Base-by-base conservation (phyloP, 2,113 vertebrate genomes). In the Larimichthys crocea region DNA sequence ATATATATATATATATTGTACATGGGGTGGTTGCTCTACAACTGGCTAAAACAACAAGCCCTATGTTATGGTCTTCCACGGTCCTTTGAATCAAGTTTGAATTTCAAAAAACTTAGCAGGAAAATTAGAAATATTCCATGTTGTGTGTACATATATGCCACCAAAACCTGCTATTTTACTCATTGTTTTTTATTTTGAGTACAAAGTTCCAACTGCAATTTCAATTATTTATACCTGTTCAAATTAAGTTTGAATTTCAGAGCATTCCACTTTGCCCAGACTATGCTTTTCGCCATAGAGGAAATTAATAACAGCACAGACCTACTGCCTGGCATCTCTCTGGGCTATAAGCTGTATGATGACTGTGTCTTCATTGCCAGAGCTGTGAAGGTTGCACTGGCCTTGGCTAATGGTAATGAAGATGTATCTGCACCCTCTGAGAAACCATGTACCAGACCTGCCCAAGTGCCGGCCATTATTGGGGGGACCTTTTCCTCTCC, bases 301-400 rank as follows among this genome's bases (percentile, higher is more conserved):
- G 93, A 95, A 78, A 94, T 95, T 31, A 95, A 95, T 65, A 94
- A 94, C 80, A 94, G 88, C 48, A 86, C 93, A 49, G 70, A 85
- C 35, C 64, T 95, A 22, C 85, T 95, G 44, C 95, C 94, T 16
- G 91, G 87, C 6, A 67, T 95, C 16, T 82, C 86, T 53, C 20
- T 95, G 48, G 95, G 94, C 3, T 95, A 94, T 59, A 91, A 92
- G 68, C 90, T 95, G 15, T 94, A 95, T 35, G 94, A 95, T 61
- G 80, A 86, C 4, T 95, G 95, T 79, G 83, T 89, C 8, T 93
- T 92, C 16, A 77, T 92, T 48, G 85, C 91, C 40, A 63, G 82
- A 62, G 90, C 86, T 29, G 88, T 94, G 40, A 91, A 59, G 52
- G 88, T 85, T 1, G 90, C 91, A 22, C 87, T 95, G 50, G 84